These are phyloP conservation scores for Rhyacophila brunnea DNA, from an alignment of 1,140 invertebrate species.

Conservation along the genomic window DNA sequence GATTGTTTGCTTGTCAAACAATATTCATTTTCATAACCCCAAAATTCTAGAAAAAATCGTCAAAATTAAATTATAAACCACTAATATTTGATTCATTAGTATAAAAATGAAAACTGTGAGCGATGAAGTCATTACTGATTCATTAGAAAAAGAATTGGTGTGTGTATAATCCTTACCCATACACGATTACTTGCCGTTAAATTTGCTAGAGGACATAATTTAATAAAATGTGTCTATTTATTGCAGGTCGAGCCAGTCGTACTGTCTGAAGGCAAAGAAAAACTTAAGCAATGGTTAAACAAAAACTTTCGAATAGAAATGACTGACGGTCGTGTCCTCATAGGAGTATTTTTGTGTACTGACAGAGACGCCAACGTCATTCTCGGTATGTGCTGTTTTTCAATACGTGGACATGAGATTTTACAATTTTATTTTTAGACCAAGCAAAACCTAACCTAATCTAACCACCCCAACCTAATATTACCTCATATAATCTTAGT, in stretches of 20 bases:
- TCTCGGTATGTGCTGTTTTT: slow-evolving; percentile 54
- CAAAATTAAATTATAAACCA: too few species aligned
- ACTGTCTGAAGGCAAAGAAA: slow-evolving; percentile 57
- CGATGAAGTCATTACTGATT: neutral
- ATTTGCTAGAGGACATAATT: neutral
- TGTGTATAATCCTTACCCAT: neutral
- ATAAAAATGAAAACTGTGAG: slow-evolving; percentile 1
- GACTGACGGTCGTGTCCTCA: slow-evolving; percentile 85
- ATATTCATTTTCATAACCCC: too few species aligned
- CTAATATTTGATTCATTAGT: too few species aligned
- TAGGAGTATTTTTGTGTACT: slow-evolving; percentile 88
- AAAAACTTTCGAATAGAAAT: slow-evolving; percentile 82
- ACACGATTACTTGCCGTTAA: neutral
- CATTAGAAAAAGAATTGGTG: neutral
- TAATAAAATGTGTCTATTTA: neutral
- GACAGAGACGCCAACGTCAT: slow-evolving; percentile 92
- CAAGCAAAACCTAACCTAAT: too few species aligned
- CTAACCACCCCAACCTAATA: too few species aligned
- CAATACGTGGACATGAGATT: too few species aligned
- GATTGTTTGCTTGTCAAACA: too few species aligned
- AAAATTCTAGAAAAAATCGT: too few species aligned
- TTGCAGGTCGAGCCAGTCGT: neutral
- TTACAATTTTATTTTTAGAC: too few species aligned
- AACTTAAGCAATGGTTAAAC: slow-evolving; percentile 79
- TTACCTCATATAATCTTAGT: too few species aligned